Evolutionary conservation across 1,140 invertebrate species (phyloP).

Genomic region (Anthonomus grandis): DNA sequence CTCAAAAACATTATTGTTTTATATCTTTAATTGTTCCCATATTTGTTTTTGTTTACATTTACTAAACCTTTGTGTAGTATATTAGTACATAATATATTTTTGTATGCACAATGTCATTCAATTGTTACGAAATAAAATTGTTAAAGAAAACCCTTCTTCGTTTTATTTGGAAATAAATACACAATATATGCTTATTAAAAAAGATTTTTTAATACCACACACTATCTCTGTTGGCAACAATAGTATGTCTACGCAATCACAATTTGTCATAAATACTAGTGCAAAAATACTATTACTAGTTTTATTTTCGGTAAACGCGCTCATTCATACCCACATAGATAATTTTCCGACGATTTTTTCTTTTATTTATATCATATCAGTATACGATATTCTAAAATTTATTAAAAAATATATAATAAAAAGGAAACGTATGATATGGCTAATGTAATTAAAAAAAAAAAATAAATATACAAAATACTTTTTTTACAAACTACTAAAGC

Average conservation of each 20-base stretch:
- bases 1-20: no score
- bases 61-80: no score
- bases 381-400: slow-evolving; percentile 26
- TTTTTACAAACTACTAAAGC: slow-evolving; percentile 30
- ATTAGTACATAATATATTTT: no score
- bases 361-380: slow-evolving; percentile 16
- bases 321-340: slow-evolving; percentile 26
- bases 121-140: no score
- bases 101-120: no score
- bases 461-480: slow-evolving; percentile 30
- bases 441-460: slow-evolving; percentile 25
- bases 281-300: slow-evolving; percentile 47
- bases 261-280: slow-evolving; percentile 45
- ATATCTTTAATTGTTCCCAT: no score
- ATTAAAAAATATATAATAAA: slow-evolving; percentile 31
- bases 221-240: slow-evolving; percentile 40
- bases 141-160: no score
- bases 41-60: no score
- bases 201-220: slow-evolving; percentile 38
- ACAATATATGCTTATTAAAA: slow-evolving; percentile 24
- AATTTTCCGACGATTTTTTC: slow-evolving; percentile 27
- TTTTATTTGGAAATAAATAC: slow-evolving; percentile 19
- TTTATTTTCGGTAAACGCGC: slow-evolving; percentile 25
- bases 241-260: slow-evolving; percentile 42
- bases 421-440: slow-evolving; percentile 22